Evolutionary conservation across 2,888 invertebrate species (phyloP).

Genomic region (Chrysodeixis includens): DNA sequence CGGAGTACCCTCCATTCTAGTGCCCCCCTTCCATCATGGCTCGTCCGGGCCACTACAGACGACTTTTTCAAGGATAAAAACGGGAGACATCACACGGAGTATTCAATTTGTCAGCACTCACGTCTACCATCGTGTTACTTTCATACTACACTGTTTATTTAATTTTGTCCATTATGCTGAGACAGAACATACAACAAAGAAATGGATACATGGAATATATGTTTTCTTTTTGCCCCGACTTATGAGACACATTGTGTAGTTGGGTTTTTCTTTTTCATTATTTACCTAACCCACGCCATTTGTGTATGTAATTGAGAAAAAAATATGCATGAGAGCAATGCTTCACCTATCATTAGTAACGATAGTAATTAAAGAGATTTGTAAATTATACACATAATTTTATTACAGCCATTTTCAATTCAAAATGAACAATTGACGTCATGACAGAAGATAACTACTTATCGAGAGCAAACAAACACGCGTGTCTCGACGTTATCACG

Average conservation of each 20-base stretch:
- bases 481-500: slow-evolving; percentile 70
- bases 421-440: slow-evolving; percentile 77
- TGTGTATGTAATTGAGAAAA: neutral
- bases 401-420: slow-evolving; percentile 64
- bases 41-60: slow-evolving; percentile 56
- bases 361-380: slow-evolving; percentile 40
- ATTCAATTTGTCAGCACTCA: slow-evolving; percentile 43
- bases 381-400: slow-evolving; percentile 57
- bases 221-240: neutral
- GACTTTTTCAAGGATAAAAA: slow-evolving; percentile 60
- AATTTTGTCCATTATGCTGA: slow-evolving; percentile 7
- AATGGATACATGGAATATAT: neutral
- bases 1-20: slow-evolving; percentile 77
- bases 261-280: neutral
- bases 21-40: slow-evolving; percentile 60
- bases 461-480: slow-evolving; percentile 74
- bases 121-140: slow-evolving; percentile 25
- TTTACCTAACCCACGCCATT: neutral
- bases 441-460: slow-evolving; percentile 67
- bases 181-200: slow-evolving; percentile 7
- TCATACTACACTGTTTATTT: slow-evolving; percentile 12
- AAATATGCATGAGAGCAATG: slow-evolving; percentile 19
- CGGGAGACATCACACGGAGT: slow-evolving; percentile 38
- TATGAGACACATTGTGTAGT: neutral
- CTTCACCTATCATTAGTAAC: slow-evolving; percentile 15